phyloP scores from a whole-genome alignment of 2,797 vertebrate species.

The Glossophaga mutica region DNA sequence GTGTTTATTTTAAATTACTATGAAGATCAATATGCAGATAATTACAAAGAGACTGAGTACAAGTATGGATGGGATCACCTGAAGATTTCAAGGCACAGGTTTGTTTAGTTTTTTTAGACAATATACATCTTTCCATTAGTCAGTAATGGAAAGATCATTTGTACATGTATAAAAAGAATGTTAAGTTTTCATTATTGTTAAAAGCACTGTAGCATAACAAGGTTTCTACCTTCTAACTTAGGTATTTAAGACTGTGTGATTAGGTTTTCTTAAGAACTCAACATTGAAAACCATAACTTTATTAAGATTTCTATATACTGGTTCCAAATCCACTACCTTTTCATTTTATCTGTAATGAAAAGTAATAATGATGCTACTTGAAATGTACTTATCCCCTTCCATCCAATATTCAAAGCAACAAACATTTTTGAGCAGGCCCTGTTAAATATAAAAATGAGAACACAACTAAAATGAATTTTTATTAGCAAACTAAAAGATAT shows the following conservation, averaged over 20 bases:
- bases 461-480: constrained; percentile 44
- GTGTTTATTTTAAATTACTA: constrained; percentile 1
- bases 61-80: background rate
- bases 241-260: constrained; percentile 15
- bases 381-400: constrained; percentile 25
- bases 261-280: constrained; percentile 22
- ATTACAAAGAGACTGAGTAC: background rate
- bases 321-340: constrained; percentile 8
- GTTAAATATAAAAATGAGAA: constrained; percentile 54
- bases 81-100: background rate
- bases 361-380: constrained; percentile 19
- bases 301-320: background rate
- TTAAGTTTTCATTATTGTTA: constrained; percentile 2
- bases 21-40: background rate
- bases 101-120: background rate
- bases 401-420: constrained; percentile 52
- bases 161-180: background rate
- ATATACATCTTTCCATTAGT: background rate
- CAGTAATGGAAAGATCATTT: constrained; percentile 29
- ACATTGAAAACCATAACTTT: background rate
- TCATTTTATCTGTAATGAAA: constrained; percentile 36
- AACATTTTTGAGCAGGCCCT: background rate
- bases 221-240: constrained; percentile 53
- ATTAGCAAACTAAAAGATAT: constrained; percentile 58
- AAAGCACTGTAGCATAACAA: constrained; percentile 5